Evolutionary conservation across 1,140 invertebrate genomes (phyloP), one percentile per base, ranked within the genome.

Genomic region (Solen grandis): DNA sequence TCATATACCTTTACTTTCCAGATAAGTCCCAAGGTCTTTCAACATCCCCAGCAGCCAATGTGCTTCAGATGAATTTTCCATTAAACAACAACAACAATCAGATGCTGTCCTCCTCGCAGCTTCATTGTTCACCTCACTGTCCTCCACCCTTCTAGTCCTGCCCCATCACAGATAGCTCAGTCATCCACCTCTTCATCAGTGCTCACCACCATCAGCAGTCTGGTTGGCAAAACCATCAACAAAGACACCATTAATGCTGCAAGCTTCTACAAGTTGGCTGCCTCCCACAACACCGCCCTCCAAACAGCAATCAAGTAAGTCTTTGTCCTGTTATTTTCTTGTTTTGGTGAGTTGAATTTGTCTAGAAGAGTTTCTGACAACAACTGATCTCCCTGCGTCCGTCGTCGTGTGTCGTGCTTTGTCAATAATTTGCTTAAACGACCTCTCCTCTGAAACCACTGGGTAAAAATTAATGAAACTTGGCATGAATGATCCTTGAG

Each of bases 51-150:
- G 91, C 91, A 54, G 90, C 87, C n/a, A 90, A 85, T 62, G 85
- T 92, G n/a, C 81, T 92, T 25, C 89, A 90, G 82, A 81, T 92
- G 25, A 91, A 92, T 76, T 90, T 88, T 82, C 91, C 91, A 65
- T 72, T 89, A 29, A 86, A 70, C 68, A 80, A 83, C 36, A 83
- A 76, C 65, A 82, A 85, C 70, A 83, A 81, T 25, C 79, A 72
- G 59, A 68, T 73, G 52, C 68, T 70, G 27, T 35, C 73, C 50
- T 62, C 72, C n/a, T n/a, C n/a, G n/a, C 59, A 19, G 41, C 70
- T 57, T 59, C 69, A 38, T 29, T 76, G 29, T 36, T 59, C n/a
- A 25, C 77, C 1, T 36, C 73, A 63, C 62, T n/a, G n/a, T n/a
- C n/a, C n/a, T n/a, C 81, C 57, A 54, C 62, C 16, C 54, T 35